phyloP scores from a whole-genome alignment of 2,888 invertebrate species.

The Leistus spinibarbis region DNA sequence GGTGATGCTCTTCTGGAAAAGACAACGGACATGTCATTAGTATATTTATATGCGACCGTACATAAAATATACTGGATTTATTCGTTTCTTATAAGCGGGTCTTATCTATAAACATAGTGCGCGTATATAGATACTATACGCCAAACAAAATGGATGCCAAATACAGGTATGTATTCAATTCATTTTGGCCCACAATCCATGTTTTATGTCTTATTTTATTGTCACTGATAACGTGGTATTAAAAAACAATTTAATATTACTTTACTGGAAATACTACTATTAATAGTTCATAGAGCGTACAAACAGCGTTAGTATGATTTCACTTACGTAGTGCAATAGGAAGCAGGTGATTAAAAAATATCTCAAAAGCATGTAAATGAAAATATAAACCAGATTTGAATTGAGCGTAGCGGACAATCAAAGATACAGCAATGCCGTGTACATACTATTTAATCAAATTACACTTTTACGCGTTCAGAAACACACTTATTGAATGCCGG shows the following conservation, averaged over 20 bases:
- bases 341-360: no score
- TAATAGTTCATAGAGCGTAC: no score
- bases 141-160: slow-evolving; percentile 25
- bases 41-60: slow-evolving; percentile 10
- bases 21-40: slow-evolving; percentile 14
- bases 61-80: slow-evolving; percentile 25
- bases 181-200: background rate
- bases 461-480: background rate
- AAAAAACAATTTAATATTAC: no score
- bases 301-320: no score
- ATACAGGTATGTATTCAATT: background rate
- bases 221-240: no score
- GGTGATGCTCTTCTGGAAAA: background rate
- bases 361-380: no score
- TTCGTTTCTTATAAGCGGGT: slow-evolving; percentile 25
- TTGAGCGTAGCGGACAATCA: background rate
- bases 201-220: background rate
- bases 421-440: background rate
- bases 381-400: no score
- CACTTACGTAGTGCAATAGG: no score
- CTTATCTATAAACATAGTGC: slow-evolving; percentile 24
- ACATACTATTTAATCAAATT: slow-evolving; percentile 2
- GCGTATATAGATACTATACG: slow-evolving; percentile 11
- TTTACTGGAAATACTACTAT: no score
- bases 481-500: slow-evolving; percentile 7